These are phyloP conservation scores for Nymphicus hollandicus DNA, from an alignment of 2,113 vertebrate species.

Conservation along the genomic window DNA sequence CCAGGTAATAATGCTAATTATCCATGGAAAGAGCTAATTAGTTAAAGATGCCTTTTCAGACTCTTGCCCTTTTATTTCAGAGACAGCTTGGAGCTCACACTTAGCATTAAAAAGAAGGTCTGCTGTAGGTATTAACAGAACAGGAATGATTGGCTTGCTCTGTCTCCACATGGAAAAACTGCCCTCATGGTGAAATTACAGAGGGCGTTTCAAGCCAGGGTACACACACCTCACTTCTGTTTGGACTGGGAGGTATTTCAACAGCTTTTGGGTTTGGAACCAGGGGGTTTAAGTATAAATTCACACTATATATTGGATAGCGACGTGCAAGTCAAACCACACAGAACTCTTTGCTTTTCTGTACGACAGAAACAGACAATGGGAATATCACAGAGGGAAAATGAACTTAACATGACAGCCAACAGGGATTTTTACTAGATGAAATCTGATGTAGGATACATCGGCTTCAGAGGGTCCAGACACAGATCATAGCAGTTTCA, in stretches of 20 bases:
- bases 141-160: conserved; percentile 9
- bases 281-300: background rate
- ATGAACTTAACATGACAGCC: background rate
- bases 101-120: conserved; percentile 28
- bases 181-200: conserved; percentile 16
- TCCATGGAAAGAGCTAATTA: background rate
- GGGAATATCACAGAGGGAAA: background rate
- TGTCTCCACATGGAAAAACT: background rate
- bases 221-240: background rate
- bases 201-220: background rate
- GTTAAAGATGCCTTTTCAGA: conserved; percentile 14
- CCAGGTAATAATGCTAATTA: conserved; percentile 16
- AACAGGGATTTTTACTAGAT: background rate
- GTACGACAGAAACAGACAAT: background rate
- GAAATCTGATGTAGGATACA: rapidly evolving
- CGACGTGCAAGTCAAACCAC: background rate
- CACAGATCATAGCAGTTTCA: rapidly evolving
- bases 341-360: background rate
- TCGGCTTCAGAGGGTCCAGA: background rate
- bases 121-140: conserved; percentile 5
- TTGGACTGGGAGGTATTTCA: background rate
- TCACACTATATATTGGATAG: background rate
- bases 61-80: background rate
- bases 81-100: background rate
- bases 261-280: background rate